Percentiles rank a stretch among this genome's conserved stretches.
These are phyloP conservation scores for Spodoptera exigua DNA, from an alignment of 2,888 invertebrate genomes.

Conservation along the genomic window DNA sequence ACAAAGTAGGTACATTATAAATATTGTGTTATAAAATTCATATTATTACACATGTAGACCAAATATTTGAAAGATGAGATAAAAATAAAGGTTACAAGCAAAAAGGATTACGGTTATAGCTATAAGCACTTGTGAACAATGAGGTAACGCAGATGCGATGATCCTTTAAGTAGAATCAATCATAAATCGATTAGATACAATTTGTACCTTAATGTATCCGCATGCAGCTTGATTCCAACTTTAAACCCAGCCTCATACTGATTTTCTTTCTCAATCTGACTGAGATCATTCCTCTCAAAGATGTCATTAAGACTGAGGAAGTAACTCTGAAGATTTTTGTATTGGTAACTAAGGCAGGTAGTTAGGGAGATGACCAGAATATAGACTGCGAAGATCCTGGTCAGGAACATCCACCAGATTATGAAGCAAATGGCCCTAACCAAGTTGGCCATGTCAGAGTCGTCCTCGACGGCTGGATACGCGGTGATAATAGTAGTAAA, in stretches of 20 bases:
- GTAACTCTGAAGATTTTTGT: conserved; percentile 69
- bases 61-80: background rate
- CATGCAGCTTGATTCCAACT: conserved; percentile 71
- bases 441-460: conserved; percentile 50
- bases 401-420: conserved; percentile 62
- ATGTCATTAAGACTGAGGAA: conserved; percentile 66
- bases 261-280: conserved; percentile 64
- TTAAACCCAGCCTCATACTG: conserved; percentile 67
- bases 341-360: conserved; percentile 67
- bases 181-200: background rate
- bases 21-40: too few relatives aligned
- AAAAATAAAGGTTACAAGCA: too few relatives aligned
- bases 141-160: too few relatives aligned
- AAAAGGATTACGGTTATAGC: too few relatives aligned
- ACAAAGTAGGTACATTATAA: too few relatives aligned
- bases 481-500: conserved; percentile 65
- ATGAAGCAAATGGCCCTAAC: conserved; percentile 54
- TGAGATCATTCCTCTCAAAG: conserved; percentile 58
- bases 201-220: conserved; percentile 69
- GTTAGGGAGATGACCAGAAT: conserved; percentile 58
- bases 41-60: too few relatives aligned
- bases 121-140: too few relatives aligned
- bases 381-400: conserved; percentile 53
- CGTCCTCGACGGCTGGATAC: conserved; percentile 66
- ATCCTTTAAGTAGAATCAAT: too few relatives aligned